Evolutionary conservation across 1,140 invertebrate genomes (phyloP), one percentile per base, ranked within the genome.

Genomic region (Ericerus pela): DNA sequence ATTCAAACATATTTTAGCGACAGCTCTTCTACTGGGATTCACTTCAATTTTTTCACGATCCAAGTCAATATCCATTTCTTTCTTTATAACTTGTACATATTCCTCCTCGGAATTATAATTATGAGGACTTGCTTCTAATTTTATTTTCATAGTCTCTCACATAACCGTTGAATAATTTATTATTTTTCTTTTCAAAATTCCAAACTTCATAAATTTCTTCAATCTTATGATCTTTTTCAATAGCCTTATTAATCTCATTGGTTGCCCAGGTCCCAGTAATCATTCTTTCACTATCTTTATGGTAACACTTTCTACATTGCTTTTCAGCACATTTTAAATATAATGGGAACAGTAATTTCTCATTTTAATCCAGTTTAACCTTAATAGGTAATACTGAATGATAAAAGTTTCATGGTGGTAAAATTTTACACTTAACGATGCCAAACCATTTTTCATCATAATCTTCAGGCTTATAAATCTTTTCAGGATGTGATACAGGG

Each of bases 1-100:
- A 59, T 68, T 69, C 29, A 67, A 59, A 37, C 62, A 63, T 8
- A 66, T 31, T 61, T 69, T 67, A 2, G 65, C 61, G 10, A 68
- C 55, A 2, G 61, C 57, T 29, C 64, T 47, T 43, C 64, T 41
- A 4, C 67, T 68, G 0, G 64, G 61, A 58, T 72, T 72, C 43
- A 63, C 58, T 30, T 30, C 51, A 41, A 72, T 68, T 47, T 62
- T 61, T 10, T 62, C 37, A 10, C 12, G 26, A 36, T 71, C 63
- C 26, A 73, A 54, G 11, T 54, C 26, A 47, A 73, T 57, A 20
- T 66, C 67, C 61, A 51, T 10, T 26, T 51, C 27, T 26, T 51
- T 3, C 27, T 51, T 51, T 51, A 51, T 51, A 51, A 22, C 47
- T 12, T 51, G 47, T 22, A 51, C 27, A 26, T 51, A 22, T 51